A percentile compares a stretch with the other conserved stretches of the same genome.
phyloP scores from a whole-genome alignment of 2,113 vertebrate genomes.

The Lepisosteus oculatus region DNA sequence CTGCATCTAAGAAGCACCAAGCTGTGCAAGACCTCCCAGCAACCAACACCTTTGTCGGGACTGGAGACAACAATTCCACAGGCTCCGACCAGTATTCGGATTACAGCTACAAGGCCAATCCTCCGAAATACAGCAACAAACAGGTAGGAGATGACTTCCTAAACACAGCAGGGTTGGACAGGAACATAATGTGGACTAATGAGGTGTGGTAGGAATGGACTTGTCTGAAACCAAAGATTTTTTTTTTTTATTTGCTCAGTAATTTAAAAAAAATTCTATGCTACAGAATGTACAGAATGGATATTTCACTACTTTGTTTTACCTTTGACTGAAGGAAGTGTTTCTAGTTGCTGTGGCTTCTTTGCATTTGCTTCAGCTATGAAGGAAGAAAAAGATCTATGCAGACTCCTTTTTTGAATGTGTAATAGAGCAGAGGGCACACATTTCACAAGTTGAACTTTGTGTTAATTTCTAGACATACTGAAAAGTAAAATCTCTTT shows the following conservation, averaged over 20 bases:
- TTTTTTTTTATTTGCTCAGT: slow-evolving; percentile 1
- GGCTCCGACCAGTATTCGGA: slow-evolving; percentile 98
- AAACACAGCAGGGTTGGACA: slow-evolving; percentile 69
- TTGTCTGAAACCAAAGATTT: slow-evolving; percentile 45
- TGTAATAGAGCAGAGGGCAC: no score
- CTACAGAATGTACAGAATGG: not conserved
- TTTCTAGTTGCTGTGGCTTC: not conserved
- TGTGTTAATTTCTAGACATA: no score
- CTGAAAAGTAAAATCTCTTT: no score
- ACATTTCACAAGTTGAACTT: no score
- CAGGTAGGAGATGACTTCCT: slow-evolving; percentile 95
- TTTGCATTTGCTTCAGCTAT: no score
- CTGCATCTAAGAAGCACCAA: slow-evolving; percentile 98
- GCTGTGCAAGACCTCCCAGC: slow-evolving; percentile 96
- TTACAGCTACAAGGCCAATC: slow-evolving; percentile 99
- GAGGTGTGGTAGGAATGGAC: slow-evolving; percentile 74
- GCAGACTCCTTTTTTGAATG: no score
- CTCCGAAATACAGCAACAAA: slow-evolving; percentile 98
- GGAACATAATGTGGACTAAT: slow-evolving; percentile 81
- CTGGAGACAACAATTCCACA: slow-evolving; percentile 94
- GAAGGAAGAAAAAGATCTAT: no score
- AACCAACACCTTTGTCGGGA: slow-evolving; percentile 97
- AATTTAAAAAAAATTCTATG: slow-evolving; percentile 5
- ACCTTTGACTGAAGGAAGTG: slow-evolving; percentile 11
- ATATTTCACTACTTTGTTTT: slow-evolving; percentile 19